These are phyloP conservation scores for Drosophila arawakana DNA, from an alignment of 1,140 invertebrate genomes.

Conservation along the genomic window DNA sequence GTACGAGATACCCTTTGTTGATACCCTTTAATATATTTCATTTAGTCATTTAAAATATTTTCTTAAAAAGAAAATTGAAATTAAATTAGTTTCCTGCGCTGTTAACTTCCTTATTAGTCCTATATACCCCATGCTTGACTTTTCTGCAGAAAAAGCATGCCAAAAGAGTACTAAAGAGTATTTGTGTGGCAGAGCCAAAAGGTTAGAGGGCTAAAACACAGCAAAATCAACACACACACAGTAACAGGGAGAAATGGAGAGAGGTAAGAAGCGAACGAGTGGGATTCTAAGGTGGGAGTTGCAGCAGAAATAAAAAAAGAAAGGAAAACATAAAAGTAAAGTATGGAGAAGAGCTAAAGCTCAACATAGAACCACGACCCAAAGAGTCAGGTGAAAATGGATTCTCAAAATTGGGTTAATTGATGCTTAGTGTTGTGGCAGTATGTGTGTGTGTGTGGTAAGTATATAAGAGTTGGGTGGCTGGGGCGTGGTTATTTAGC, in stretches of 20 bases:
- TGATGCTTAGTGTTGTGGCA: slow-evolving; percentile 76
- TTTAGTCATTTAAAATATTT: too few relatives aligned
- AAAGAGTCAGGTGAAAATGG: slow-evolving; percentile 76
- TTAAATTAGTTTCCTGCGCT: too few relatives aligned
- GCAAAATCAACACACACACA: too few relatives aligned
- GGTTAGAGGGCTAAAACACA: slow-evolving; percentile 21
- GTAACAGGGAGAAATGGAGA: background rate
- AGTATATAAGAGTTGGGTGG: slow-evolving; percentile 36
- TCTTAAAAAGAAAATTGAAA: too few relatives aligned
- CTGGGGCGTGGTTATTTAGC: slow-evolving; percentile 76
- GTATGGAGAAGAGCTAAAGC: slow-evolving; percentile 47
- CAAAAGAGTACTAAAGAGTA: slow-evolving; percentile 35
- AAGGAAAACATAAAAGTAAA: slow-evolving; percentile 39
- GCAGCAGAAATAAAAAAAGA: slow-evolving; percentile 26
- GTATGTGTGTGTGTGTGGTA: slow-evolving; percentile 34
- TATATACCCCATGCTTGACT: background rate
- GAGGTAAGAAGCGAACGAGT: background rate
- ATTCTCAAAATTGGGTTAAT: slow-evolving; percentile 83
- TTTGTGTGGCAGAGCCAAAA: slow-evolving; percentile 11
- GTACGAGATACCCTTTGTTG: slow-evolving; percentile 3
- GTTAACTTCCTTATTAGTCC: background rate
- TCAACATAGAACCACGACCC: slow-evolving; percentile 28
- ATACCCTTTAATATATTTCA: too few relatives aligned
- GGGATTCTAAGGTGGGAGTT: slow-evolving; percentile 9
- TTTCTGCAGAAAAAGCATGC: background rate